Percentiles rank a stretch among this genome's conserved stretches.
Evolutionary conservation across 2,113 vertebrate genomes (phyloP).

Genomic region (Catharus minimus): DNA sequence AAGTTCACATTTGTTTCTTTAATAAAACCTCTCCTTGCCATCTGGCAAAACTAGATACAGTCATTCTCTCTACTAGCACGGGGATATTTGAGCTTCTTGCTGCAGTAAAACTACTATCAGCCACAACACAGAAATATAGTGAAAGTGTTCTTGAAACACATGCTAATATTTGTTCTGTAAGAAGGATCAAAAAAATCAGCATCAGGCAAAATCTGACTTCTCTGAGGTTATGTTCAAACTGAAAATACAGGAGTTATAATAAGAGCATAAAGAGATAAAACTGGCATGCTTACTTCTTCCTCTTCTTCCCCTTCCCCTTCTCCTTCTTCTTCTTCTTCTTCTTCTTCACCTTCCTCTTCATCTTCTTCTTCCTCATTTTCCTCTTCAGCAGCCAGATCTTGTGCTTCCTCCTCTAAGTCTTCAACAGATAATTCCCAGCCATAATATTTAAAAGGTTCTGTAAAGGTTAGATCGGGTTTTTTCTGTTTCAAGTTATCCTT

Average conservation of each 20-base stretch:
- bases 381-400: slow-evolving; percentile 75
- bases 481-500: not conserved
- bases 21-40: not conserved
- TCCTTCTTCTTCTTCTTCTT: slow-evolving; percentile 34
- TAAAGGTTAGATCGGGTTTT: not conserved
- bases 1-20: not conserved
- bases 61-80: not conserved
- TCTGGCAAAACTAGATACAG: not conserved
- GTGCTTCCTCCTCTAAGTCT: slow-evolving; percentile 85
- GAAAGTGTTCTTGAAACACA: not conserved
- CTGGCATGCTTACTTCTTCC: slow-evolving; percentile 61
- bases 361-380: slow-evolving; percentile 67
- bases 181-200: not conserved
- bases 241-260: not conserved
- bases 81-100: not conserved
- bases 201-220: not conserved
- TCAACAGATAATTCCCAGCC: slow-evolving; percentile 74
- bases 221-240: not conserved
- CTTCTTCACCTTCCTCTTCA: not conserved
- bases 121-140: not conserved
- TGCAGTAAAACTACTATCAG: not conserved
- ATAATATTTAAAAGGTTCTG: slow-evolving; percentile 83
- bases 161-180: not conserved
- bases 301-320: slow-evolving; percentile 53
- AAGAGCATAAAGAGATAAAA: not conserved